Conservation (phyloP, 2,797 vertebrate genomes). For the Spheniscus humboldti region DNA sequence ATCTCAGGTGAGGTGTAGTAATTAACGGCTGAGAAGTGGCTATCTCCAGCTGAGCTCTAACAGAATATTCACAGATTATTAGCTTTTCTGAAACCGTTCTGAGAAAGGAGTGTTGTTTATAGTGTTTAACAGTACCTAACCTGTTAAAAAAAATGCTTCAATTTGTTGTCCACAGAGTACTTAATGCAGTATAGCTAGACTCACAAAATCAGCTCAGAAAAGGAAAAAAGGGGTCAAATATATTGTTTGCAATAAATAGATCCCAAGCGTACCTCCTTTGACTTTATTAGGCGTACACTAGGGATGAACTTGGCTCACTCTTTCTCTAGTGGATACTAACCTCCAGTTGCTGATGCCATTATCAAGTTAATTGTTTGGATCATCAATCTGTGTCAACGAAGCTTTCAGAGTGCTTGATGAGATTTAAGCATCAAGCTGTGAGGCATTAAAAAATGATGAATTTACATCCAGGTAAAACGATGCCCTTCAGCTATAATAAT, state of each 20-base stretch:
- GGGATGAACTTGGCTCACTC: background rate
- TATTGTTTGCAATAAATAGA: background rate
- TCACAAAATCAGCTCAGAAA: background rate
- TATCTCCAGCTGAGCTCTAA: background rate
- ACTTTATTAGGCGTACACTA: background rate
- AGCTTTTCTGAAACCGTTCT: background rate
- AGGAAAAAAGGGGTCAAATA: background rate
- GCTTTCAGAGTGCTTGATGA: slow-evolving; percentile 70
- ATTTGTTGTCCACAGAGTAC: background rate
- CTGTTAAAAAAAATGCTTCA: background rate
- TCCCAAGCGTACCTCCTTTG: background rate
- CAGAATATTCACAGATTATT: background rate
- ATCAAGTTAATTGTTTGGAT: slow-evolving; percentile 70
- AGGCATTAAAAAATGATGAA: slow-evolving; percentile 74
- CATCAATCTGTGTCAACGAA: slow-evolving; percentile 71
- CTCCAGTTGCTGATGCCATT: slow-evolving; percentile 52
- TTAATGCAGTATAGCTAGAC: background rate
- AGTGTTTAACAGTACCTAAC: background rate
- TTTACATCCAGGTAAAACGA: slow-evolving; percentile 73
- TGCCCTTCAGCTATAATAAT: slow-evolving; percentile 74
- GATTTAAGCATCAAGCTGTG: slow-evolving; percentile 69
- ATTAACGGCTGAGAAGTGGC: background rate
- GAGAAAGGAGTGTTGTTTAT: background rate
- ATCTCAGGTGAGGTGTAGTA: background rate
- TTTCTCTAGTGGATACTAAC: background rate